Evolutionary conservation across 2,888 invertebrate genomes (phyloP).

Genomic region (Drosophila nr. perissopoda): DNA sequence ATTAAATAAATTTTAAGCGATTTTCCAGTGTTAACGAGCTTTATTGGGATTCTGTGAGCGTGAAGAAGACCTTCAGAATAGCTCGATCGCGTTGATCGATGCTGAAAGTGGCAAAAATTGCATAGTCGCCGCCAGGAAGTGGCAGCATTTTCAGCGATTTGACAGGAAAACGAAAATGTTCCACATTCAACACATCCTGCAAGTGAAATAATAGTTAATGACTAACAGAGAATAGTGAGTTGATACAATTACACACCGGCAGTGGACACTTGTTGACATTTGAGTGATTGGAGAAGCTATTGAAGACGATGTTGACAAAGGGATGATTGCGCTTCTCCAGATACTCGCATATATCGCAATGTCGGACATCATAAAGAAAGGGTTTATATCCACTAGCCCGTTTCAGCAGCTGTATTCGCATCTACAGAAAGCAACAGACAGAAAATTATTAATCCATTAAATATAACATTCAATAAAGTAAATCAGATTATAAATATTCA

Average conservation of each 20-base stretch:
- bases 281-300: conserved; percentile 57
- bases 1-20: conserved; percentile 18
- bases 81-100: conserved; percentile 40
- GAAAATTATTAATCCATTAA: background rate
- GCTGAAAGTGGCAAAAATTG: conserved; percentile 63
- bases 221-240: background rate
- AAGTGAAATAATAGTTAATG: background rate
- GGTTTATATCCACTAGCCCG: conserved; percentile 76
- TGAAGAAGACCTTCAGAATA: conserved; percentile 60
- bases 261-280: conserved; percentile 64
- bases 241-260: conserved; percentile 34
- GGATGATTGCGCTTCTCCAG: conserved; percentile 76
- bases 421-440: conserved; percentile 36
- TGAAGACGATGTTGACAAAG: conserved; percentile 68
- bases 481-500: background rate
- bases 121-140: conserved; percentile 70
- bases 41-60: conserved; percentile 51
- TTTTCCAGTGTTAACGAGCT: background rate
- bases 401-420: conserved; percentile 71
- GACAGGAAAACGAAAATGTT: conserved; percentile 66
- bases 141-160: conserved; percentile 61
- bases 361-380: conserved; percentile 65
- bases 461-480: background rate
- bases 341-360: conserved; percentile 67
- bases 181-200: conserved; percentile 53